Base-by-base conservation (phyloP, 1,140 invertebrate species). In the Pemphigus obesinymphae region DNA sequence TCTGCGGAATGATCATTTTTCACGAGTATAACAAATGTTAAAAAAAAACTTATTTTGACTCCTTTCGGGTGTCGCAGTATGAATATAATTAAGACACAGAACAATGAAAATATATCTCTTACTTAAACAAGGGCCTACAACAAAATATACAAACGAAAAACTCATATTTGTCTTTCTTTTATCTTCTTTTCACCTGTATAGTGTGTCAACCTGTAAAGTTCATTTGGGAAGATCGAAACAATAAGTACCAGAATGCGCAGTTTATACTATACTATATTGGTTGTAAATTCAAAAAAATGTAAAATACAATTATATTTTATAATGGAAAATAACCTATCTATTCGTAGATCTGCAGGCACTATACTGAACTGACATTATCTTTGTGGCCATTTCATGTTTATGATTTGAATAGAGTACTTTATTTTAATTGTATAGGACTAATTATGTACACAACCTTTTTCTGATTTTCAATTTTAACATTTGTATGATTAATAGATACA, bases 31-130 rank as follows among this genome's bases (percentile, higher is more conserved):
- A 78, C 75, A 78, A 78, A 76, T 58, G 50, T 55, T 55, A 78
- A 78, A 78, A 78, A 78, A 78, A 61, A 31, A n/a, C 15, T 58
- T 78, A 50, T 58, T 78, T 78, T 26, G 34, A 58, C 11, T 40
- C 34, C 43, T n/a, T 23, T 13, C 26, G n/a, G 20, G n/a, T 17
- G 34, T 78, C 10, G n/a, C 31, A 78, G 50, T 55, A 53, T 78
- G 75, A 78, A 78, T 78, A 55, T 78, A 55, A 78, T 78, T 78
- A 78, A 78, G 61, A 78, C n/a, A 58, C 43, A 58, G 53, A 78
- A 78, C 75, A 78, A 78, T 58, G 50, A 2, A 11, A 15, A 13
- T 40, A n/a, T n/a, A 55, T 55, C 34, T 37, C 53, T 26, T 61
- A 58, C 40, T n/a, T n/a, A n/a, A n/a, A 40, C 53, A 34, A 37